Evolutionary conservation across 2,888 invertebrate genomes (phyloP).

Genomic region (Helleia helle): DNA sequence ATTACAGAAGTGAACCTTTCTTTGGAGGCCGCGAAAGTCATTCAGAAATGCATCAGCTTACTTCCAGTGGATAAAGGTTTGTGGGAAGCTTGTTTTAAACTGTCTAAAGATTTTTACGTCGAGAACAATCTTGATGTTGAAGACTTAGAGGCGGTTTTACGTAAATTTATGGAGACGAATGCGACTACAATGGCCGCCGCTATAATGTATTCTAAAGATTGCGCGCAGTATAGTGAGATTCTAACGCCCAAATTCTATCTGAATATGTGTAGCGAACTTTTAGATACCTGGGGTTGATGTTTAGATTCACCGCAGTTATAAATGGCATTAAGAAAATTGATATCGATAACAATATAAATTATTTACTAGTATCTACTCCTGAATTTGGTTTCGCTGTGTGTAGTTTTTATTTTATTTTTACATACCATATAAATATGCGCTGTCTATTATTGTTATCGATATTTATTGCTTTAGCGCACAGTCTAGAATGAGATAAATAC

Average conservation of each 20-base stretch:
- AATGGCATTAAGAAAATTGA: not conserved
- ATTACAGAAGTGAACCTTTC: slow-evolving; percentile 34
- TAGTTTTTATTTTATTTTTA: too few species aligned
- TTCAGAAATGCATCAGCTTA: slow-evolving; percentile 53
- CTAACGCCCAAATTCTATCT: slow-evolving; percentile 60
- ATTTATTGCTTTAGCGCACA: not conserved
- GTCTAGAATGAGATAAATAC: too few species aligned
- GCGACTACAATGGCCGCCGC: slow-evolving; percentile 60
- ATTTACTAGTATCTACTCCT: not conserved
- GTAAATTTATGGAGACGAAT: slow-evolving; percentile 68
- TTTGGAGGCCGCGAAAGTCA: slow-evolving; percentile 40
- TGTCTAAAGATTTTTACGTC: slow-evolving; percentile 52
- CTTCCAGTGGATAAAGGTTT: slow-evolving; percentile 50
- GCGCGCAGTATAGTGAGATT: slow-evolving; percentile 56
- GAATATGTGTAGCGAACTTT: slow-evolving; percentile 60
- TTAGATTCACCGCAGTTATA: not conserved
- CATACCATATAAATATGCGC: not conserved
- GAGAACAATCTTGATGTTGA: slow-evolving; percentile 52
- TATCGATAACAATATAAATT: not conserved
- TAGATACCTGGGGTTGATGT: slow-evolving; percentile 60
- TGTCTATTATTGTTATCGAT: not conserved
- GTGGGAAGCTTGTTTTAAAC: slow-evolving; percentile 57
- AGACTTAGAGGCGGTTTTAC: slow-evolving; percentile 69
- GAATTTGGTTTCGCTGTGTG: too few species aligned
- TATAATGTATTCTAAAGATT: slow-evolving; percentile 62